Conservation (phyloP, 2,797 vertebrate genomes). For the Pteronotus mesoamericanus region DNA sequence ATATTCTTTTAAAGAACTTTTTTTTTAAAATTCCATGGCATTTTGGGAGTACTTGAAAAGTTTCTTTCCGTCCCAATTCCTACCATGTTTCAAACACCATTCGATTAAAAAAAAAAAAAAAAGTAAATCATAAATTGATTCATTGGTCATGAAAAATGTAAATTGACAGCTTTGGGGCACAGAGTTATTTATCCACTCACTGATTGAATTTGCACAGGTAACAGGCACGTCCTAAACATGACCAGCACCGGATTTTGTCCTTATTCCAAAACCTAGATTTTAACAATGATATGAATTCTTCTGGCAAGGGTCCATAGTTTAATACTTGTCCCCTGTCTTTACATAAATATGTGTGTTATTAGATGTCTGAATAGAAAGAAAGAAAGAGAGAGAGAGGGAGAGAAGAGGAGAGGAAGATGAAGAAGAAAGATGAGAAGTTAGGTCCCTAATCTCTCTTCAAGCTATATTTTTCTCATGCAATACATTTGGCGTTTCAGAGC, state of each 20-base stretch:
- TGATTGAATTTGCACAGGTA: conserved; percentile 26
- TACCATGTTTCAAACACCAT: neutral
- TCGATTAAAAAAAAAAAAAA: neutral
- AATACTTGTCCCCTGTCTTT: neutral
- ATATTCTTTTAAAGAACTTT: neutral
- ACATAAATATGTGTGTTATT: neutral
- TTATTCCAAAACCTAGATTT: neutral
- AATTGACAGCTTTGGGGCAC: conserved; percentile 3
- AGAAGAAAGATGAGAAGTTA: neutral
- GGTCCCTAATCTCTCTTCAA: neutral
- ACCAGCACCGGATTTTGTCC: neutral
- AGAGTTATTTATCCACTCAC: neutral
- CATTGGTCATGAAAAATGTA: conserved; percentile 36
- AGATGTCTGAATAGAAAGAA: neutral
- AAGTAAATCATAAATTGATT: conserved; percentile 35
- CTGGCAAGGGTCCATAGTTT: neutral
- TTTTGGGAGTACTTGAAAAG: neutral
- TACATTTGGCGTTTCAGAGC: neutral
- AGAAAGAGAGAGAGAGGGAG: no score
- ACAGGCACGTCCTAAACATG: neutral
- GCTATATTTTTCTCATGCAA: conserved; percentile 24
- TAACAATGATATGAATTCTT: neutral
- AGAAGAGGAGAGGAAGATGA: accelerated
- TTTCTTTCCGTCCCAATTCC: neutral
- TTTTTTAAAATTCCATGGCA: neutral